Conservation (phyloP, 2,888 invertebrate genomes). For the Chrysodeixis includens region DNA sequence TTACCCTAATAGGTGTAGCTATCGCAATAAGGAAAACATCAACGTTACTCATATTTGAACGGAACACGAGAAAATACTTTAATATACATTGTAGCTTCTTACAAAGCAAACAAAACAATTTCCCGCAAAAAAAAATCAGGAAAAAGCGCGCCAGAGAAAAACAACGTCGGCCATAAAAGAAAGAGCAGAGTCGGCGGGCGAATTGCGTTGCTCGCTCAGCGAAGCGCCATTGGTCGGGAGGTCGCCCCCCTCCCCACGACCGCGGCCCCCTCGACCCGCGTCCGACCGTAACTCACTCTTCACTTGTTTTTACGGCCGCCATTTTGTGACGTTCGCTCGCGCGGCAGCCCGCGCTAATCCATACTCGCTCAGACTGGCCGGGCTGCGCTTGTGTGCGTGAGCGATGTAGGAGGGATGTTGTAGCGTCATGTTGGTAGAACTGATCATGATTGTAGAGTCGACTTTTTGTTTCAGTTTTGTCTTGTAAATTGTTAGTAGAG, state of each 20-base stretch:
- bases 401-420: slow-evolving; percentile 54
- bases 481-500: too few relatives aligned
- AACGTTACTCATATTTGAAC: slow-evolving; percentile 57
- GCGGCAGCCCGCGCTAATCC: slow-evolving; percentile 85
- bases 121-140: slow-evolving; percentile 82
- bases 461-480: background rate
- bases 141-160: slow-evolving; percentile 87
- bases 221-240: slow-evolving; percentile 80
- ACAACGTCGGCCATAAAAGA: slow-evolving; percentile 87
- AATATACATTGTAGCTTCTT: slow-evolving; percentile 83
- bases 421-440: slow-evolving; percentile 46
- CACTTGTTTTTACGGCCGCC: slow-evolving; percentile 89
- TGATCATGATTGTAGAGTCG: slow-evolving; percentile 41
- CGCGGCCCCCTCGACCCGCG: slow-evolving; percentile 62
- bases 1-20: slow-evolving; percentile 24
- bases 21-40: slow-evolving; percentile 57
- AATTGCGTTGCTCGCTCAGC: slow-evolving; percentile 83
- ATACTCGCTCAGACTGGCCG: slow-evolving; percentile 67
- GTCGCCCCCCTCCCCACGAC: slow-evolving; percentile 55
- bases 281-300: slow-evolving; percentile 88
- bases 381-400: slow-evolving; percentile 75
- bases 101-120: slow-evolving; percentile 88
- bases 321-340: slow-evolving; percentile 88
- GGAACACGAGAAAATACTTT: slow-evolving; percentile 75
- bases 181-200: slow-evolving; percentile 87